Conservation (phyloP, 2,888 invertebrate genomes). For the Drosophila melanosoma region DNA sequence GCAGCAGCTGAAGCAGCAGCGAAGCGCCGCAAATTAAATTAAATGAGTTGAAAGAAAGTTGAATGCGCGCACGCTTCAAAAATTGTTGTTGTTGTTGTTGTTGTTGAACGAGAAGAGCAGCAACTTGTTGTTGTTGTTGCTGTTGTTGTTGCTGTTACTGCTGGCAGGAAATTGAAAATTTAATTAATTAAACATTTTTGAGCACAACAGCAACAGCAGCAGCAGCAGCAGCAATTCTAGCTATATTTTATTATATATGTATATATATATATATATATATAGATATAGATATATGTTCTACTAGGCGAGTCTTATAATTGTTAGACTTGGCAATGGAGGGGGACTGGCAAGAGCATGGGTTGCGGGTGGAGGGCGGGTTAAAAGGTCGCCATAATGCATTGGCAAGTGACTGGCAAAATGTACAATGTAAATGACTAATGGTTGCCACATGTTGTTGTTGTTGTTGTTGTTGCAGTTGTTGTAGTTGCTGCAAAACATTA, state of each 20-base stretch:
- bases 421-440: conserved; percentile 53
- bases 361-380: conserved; percentile 10
- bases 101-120: conserved; percentile 14
- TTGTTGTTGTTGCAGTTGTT: background rate
- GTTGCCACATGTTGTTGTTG: conserved; percentile 13
- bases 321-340: conserved; percentile 19
- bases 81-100: conserved; percentile 46
- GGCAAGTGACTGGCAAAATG: conserved; percentile 59
- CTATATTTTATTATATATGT: conserved; percentile 71
- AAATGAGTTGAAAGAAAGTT: conserved; percentile 82
- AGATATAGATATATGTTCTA: conserved; percentile 33
- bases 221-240: conserved; percentile 32
- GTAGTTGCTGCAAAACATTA: background rate
- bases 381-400: conserved; percentile 59
- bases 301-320: conserved; percentile 66
- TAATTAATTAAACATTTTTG: conserved; percentile 81
- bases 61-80: conserved; percentile 78
- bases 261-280: conserved; percentile 44
- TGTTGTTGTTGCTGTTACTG: conserved; percentile 36
- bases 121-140: conserved; percentile 40
- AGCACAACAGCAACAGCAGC: conserved; percentile 42
- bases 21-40: conserved; percentile 80
- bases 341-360: too few relatives aligned
- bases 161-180: conserved; percentile 76
- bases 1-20: conserved; percentile 41